A percentile compares a stretch with the other conserved stretches of the same genome.
Evolutionary conservation across 2,888 invertebrate genomes (phyloP).

Genomic region (Rhabditophanes sp.): DNA sequence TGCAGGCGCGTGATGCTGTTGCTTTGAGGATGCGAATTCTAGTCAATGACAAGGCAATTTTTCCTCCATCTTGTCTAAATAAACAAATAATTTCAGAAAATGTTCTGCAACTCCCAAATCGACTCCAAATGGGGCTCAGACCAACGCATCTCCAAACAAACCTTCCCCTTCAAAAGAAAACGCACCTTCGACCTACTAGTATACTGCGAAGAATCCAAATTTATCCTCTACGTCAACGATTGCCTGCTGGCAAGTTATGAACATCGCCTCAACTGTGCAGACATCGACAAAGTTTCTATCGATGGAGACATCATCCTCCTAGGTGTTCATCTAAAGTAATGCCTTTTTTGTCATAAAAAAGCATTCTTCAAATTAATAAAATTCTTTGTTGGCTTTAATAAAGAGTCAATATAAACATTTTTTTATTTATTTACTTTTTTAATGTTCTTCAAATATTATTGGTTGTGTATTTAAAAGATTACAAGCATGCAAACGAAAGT

Average conservation of each 20-base stretch:
- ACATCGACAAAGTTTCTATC: constrained; percentile 26
- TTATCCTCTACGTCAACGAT: constrained; percentile 38
- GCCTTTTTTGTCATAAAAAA: no score
- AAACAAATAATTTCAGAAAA: constrained; percentile 15
- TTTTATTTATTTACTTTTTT: no score
- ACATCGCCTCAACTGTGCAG: constrained; percentile 18
- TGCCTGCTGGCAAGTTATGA: constrained; percentile 27
- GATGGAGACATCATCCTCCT: constrained; percentile 38
- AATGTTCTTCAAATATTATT: no score
- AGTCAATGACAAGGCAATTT: constrained; percentile 23
- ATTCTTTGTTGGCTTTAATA: no score
- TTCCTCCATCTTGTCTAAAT: neutral
- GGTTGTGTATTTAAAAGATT: no score
- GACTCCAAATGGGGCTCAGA: constrained; percentile 21
- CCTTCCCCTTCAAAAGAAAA: constrained; percentile 28
- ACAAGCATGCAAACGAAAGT: no score
- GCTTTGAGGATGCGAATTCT: constrained; percentile 29
- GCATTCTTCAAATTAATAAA: no score
- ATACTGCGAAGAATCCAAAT: constrained; percentile 28
- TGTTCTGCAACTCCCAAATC: constrained; percentile 19
- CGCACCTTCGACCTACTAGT: constrained; percentile 36
- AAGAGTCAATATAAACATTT: no score
- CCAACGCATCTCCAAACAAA: constrained; percentile 14
- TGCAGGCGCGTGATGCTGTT: constrained; percentile 27
- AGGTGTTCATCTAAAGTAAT: constrained; percentile 39